Evolutionary conservation across 2,888 invertebrate species (phyloP), one percentile per base, ranked within the genome.

Genomic region (Epicampocera succincta): DNA sequence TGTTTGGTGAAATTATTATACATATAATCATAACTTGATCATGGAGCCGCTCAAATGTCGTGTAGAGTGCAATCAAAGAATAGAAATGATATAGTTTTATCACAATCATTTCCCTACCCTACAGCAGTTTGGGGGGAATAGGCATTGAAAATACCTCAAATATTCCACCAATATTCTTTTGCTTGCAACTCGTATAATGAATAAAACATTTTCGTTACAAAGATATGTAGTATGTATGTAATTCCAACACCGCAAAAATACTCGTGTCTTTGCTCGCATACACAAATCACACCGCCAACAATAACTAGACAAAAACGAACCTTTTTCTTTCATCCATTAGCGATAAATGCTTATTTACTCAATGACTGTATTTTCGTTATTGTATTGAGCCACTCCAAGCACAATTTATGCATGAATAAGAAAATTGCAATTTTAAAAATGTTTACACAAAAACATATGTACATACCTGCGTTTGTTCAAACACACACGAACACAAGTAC

Each of bases 321-420:
- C 58, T 15, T n/a, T 6, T 44, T 54, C 19, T 66, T 66, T 48
- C 66, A 75, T 66, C 72, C 66, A 76, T 80, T 76, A 76, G 72
- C 76, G 72, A 80, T 80, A 76, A 80, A 80, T 72, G 76, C 29
- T 68, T 68, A 72, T 72, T 80, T 80, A 61, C 60, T 61, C 66
- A 73, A 68, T 79, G 60, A 54, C 50, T 79, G 17, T 48, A 29
- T 58, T 60, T 50, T 44, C 50, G 44, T 72, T 48, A 5, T 25
- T 19, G 46, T 38, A 42, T 44, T 42, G 42, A 50, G 75, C 42
- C 50, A 25, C 76, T 63, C 13, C 3, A 48, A 40, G 29, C 58
- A 54, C 50, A 76, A 66, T 79, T 79, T 79, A 79, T 79, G 78
- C 78, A 79, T 79, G 78, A 79, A 68, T 73, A 48, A 73, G 78